phyloP scores from a whole-genome alignment of 2,888 invertebrate species.

The Deroplatys truncata region DNA sequence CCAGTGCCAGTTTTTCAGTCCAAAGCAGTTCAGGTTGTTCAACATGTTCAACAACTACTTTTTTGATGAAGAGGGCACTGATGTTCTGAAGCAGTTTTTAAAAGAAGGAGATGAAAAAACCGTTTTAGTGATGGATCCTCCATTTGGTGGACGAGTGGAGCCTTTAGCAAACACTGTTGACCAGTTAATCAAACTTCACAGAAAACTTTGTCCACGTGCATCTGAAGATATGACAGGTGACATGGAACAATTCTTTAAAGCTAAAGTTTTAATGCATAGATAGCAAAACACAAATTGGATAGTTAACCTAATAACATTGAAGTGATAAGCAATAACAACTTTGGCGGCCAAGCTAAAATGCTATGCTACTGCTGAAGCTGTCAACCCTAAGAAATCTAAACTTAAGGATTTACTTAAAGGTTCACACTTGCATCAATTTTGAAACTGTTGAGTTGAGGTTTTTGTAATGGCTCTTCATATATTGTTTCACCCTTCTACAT shows the following conservation, averaged over 20 bases:
- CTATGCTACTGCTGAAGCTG: too few relatives aligned
- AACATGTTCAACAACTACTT: slow-evolving; percentile 90
- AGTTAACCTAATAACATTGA: too few relatives aligned
- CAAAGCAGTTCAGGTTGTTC: slow-evolving; percentile 67
- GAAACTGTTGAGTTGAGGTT: too few relatives aligned
- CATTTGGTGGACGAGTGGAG: slow-evolving; percentile 87
- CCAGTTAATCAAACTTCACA: slow-evolving; percentile 34
- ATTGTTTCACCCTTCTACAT: too few relatives aligned
- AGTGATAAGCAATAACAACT: too few relatives aligned
- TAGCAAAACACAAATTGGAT: too few relatives aligned
- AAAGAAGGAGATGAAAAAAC: slow-evolving; percentile 44
- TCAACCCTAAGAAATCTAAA: too few relatives aligned
- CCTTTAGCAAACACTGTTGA: slow-evolving; percentile 66
- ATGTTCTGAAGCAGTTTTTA: slow-evolving; percentile 32
- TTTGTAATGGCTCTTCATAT: too few relatives aligned
- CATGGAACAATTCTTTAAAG: background rate
- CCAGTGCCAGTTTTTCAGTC: slow-evolving; percentile 44
- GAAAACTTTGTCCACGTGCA: background rate
- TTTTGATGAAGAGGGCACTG: slow-evolving; percentile 51
- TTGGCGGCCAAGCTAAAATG: too few relatives aligned
- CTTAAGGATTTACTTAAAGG: too few relatives aligned
- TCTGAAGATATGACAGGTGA: slow-evolving; percentile 5
- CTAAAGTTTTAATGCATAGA: too few relatives aligned
- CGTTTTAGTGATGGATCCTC: slow-evolving; percentile 77
- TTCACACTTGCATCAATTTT: too few relatives aligned